Evolutionary conservation across 2,888 invertebrate species (phyloP).

Genomic region (Acheta domesticus): DNA sequence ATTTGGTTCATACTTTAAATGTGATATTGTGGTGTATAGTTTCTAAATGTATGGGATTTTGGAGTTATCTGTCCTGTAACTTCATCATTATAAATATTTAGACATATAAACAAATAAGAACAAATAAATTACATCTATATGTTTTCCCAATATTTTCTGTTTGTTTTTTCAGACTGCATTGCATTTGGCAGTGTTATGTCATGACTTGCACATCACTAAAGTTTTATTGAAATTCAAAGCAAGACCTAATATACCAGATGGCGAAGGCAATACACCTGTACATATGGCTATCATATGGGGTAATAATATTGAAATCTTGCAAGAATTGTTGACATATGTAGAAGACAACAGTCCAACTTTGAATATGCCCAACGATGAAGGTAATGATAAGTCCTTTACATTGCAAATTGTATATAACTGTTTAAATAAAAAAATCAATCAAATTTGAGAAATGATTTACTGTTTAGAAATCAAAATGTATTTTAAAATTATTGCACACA

Average conservation of each 20-base stretch:
- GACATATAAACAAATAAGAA: not conserved
- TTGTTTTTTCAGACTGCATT: not conserved
- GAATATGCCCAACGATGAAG: not conserved
- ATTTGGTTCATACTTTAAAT: too few species aligned
- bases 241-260: not conserved
- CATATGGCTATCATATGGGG: not conserved
- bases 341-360: not conserved
- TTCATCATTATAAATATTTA: not conserved
- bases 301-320: not conserved
- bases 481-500: too few species aligned
- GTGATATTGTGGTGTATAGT: not conserved
- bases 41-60: not conserved
- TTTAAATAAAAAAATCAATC: too few species aligned
- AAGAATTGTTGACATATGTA: not conserved
- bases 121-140: not conserved
- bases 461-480: too few species aligned
- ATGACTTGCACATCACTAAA: not conserved
- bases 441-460: too few species aligned
- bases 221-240: not conserved
- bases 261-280: not conserved
- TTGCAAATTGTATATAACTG: too few species aligned
- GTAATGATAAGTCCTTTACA: not conserved
- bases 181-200: not conserved
- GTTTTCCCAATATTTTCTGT: too few species aligned
- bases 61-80: not conserved